A percentile compares a stretch with the other conserved stretches of the same genome.
phyloP scores from a whole-genome alignment of 2,797 vertebrate species.

The Garrulus glandarius region DNA sequence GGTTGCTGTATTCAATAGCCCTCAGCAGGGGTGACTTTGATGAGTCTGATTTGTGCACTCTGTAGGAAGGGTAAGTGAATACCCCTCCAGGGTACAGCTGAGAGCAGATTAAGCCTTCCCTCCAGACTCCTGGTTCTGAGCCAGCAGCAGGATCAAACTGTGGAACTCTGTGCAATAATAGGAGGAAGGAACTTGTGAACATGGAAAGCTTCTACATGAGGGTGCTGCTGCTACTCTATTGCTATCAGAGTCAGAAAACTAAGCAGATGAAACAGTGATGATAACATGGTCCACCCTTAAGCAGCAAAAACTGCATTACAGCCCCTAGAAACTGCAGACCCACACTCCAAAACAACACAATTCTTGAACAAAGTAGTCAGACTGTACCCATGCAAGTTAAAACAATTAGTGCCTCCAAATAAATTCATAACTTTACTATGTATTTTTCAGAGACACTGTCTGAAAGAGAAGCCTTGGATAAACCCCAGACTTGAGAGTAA shows the following conservation, averaged over 20 bases:
- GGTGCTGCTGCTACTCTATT: not conserved
- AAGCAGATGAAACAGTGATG: not conserved
- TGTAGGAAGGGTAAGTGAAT: no score
- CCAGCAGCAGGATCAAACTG: not conserved
- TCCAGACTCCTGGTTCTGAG: not conserved
- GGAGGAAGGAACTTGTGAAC: not conserved
- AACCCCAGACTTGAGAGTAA: not conserved
- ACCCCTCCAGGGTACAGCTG: fast-evolving
- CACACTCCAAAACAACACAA: not conserved
- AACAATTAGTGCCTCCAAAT: not conserved
- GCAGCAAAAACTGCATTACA: not conserved
- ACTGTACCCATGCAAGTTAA: not conserved
- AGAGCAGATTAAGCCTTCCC: not conserved
- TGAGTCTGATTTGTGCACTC: fast-evolving
- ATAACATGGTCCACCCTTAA: no score
- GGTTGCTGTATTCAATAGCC: no score
- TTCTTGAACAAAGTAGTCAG: not conserved
- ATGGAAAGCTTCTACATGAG: not conserved
- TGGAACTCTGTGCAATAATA: fast-evolving
- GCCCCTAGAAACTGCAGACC: not conserved
- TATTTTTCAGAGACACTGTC: not conserved
- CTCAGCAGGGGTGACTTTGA: not conserved
- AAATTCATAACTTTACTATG: not conserved
- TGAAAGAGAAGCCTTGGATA: not conserved
- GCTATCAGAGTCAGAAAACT: not conserved